Base-by-base conservation (phyloP, 2,113 vertebrate genomes). In the Planiliza haematocheilus region DNA sequence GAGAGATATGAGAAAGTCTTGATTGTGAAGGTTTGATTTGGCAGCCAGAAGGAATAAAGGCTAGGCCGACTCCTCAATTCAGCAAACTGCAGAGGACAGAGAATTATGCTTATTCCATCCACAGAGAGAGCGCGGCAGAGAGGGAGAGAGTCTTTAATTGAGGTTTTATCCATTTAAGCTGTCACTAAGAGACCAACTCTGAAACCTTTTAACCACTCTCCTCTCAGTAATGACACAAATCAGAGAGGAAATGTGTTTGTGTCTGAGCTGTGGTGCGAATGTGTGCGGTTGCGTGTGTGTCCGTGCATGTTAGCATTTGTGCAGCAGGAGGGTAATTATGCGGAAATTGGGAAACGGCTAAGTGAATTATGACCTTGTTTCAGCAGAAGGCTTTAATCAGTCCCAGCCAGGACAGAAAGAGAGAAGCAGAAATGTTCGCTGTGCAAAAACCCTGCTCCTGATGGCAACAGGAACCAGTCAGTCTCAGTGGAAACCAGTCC, bases 311-410 rank as follows among this genome's bases (percentile, higher is more conserved):
- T 75, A 56, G 53, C 10, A 73, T 63, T 72, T 13, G 74, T 77
- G 84, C 87, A 73, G 83, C 68, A 53, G 77, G 68, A 85, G 81
- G 71, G 89, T 92, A 92, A 92, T 92, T 92, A 94, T 91, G 88
- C 81, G 86, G 77, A 91, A 89, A 94, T 93, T 92, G 89, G 89
- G 91, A 91, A 91, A 86, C 77, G 90, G 91, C 90, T 92, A 91
- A 92, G 92, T 93, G 88, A 94, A 93, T 93, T 92, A 92, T 91
- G 92, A 93, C 93, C 93, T 93, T 93, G 86, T 92, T 92, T 91
- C 88, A 86, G 83, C 81, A 83, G 81, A 88, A 75, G 88, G 84
- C 77, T 93, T 93, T 93, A 92, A 93, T 93, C 91, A 93, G 86
- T 60, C 85, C 79, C 68, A 76, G 86, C 84, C 90, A 90, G 89